Conservation (phyloP, 2,113 vertebrate genomes). For the Noctilio leporinus region DNA sequence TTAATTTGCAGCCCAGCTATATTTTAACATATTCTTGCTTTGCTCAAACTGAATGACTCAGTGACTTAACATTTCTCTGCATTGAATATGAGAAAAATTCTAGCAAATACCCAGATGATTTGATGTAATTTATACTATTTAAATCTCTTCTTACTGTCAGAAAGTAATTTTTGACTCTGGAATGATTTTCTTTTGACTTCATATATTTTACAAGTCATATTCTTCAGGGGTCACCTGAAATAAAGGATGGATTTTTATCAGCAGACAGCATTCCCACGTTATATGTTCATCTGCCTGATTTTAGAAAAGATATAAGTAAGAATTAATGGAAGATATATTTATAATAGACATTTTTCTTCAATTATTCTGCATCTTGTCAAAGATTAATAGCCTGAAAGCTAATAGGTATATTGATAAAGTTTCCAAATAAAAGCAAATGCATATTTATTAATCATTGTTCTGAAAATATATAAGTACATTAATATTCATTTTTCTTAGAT, state of each 20-base stretch:
- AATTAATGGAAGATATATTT: slow-evolving; percentile 35
- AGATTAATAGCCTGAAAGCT: neutral
- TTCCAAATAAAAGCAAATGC: slow-evolving; percentile 11
- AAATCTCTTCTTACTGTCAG: neutral
- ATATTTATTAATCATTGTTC: slow-evolving; percentile 27
- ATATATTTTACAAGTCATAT: neutral
- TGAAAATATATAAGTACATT: neutral
- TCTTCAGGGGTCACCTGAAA: neutral
- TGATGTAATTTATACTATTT: slow-evolving; percentile 19
- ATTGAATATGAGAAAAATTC: slow-evolving; percentile 11
- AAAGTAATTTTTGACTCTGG: slow-evolving; percentile 46
- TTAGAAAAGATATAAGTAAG: neutral
- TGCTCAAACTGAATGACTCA: slow-evolving; percentile 60
- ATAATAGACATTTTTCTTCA: neutral
- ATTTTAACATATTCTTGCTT: slow-evolving; percentile 64
- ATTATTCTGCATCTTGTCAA: slow-evolving; percentile 3
- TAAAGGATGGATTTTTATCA: neutral
- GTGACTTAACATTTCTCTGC: slow-evolving; percentile 57
- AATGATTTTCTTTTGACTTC: slow-evolving; percentile 41
- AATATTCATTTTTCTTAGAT: slow-evolving; percentile 21
- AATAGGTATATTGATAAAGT: slow-evolving; percentile 6
- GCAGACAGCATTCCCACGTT: neutral
- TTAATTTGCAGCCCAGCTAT: slow-evolving; percentile 71
- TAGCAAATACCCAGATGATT: slow-evolving; percentile 37
- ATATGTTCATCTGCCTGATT: slow-evolving; percentile 3